Base-by-base conservation (phyloP, 2,797 vertebrate species). In the Sebastes elongatus region DNA sequence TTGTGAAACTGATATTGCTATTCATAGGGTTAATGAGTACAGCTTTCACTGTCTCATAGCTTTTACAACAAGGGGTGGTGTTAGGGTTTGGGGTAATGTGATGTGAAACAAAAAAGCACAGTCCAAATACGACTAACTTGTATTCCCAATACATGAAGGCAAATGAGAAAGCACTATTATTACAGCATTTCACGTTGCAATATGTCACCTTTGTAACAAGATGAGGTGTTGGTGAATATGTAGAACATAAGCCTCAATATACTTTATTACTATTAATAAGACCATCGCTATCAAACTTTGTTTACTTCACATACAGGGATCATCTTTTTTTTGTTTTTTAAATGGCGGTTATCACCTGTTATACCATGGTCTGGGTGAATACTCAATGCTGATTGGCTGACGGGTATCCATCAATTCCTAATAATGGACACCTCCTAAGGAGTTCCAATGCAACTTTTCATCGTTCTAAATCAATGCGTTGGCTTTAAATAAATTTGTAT, bases 131-230 rank as follows among this genome's bases (percentile, higher is more conserved):
- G 20, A 63, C 11, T 18, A 35, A 22, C 35, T 42, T 23, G 22
- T 38, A 62, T 49, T 72, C 22, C 7, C 13, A n/a, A 42, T 22
- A 49, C 11, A 56, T 60, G 32, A 61, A 76, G 60, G 59, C 3
- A 55, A 82, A 84, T 65, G 10, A 89, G 74, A 3, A 33, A 62
- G 6, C 20, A 20, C 25, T 33, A 10, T 64, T 60, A 85, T 74
- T 60, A 32, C 0, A 4, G 42, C 16, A 4, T 73, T 67, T 68
- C 28, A 74, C 8, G 10, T 4, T 27, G 30, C 13, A 64, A 32
- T 52, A 5, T 38, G 63, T 82, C 74, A 73, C 27, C 7, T 76
- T 55, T 56, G 16, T 42, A 14, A 70, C 33, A 49, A 46, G 23
- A 38, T 25, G 64, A 4, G 42, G 64, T 27, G 53, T 10, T 60